Evolutionary conservation across 1,140 invertebrate genomes (phyloP), one percentile per base, ranked within the genome.

Genomic region (Ruditapes philippinarum): DNA sequence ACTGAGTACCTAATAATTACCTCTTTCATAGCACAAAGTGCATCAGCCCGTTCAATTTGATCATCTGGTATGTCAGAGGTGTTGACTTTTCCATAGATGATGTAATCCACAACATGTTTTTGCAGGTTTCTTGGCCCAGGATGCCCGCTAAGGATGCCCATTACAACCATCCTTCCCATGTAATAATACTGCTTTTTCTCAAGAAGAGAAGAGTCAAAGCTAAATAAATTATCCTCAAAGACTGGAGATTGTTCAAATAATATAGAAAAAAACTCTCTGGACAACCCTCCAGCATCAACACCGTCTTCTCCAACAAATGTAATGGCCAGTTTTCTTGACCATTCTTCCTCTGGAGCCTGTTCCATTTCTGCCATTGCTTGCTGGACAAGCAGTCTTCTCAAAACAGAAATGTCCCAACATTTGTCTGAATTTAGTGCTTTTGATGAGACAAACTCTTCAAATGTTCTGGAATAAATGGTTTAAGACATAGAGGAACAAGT

Each of bases 271-370:
- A 89, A 89, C 22, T 89, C 80, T 65, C 68, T 65, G 22, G 80
- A 86, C 0, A 89, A 38, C 42, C 87, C 87, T 38, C 87, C 87
- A n/a, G 62, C 80, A 76, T 86, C 87, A 7, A 89, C 0, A 51
- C 79, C 80, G 5, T 89, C 87, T 89, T 89, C 87, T 17, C 80
- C 87, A 1, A 73, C 65, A 12, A 89, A 89, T 1, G 40, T 89
- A 5, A 89, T 36, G 33, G 19, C 33, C 9, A 87, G 17, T 42
- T 62, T 54, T 33, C 38, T 60, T 19, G 54, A 28, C 70, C 68
- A 87, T 25, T 87, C 84, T 19, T 17, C 38, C 5, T 78, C 51
- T 0, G 51, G 51, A 22, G 79, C 57, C 40, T 82, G 14, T 28
- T 38, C 73, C 33, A 76, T 22, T 5, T 85, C 28, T 74, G 45